Conservation (phyloP, 2,113 vertebrate genomes). For the Tupaia tana region DNA sequence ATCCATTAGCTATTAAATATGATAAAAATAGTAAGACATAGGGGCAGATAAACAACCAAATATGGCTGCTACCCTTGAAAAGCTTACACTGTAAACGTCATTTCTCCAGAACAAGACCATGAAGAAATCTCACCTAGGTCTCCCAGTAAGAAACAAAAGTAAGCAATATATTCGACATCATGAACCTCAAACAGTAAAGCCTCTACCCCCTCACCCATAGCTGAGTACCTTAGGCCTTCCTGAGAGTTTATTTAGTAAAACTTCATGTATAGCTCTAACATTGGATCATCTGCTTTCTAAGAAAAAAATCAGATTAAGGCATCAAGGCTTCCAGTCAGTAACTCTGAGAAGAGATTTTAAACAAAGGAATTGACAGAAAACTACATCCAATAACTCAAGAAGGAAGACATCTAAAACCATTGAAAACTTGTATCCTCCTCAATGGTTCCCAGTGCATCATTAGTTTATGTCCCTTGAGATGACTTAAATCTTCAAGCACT, state of each 20-base stretch:
- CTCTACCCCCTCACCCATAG: background rate
- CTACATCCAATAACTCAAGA: background rate
- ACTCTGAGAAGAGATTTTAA: background rate
- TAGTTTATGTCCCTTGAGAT: background rate
- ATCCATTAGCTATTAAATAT: background rate
- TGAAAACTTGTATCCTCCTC: background rate
- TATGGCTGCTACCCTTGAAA: background rate
- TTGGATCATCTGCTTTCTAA: background rate
- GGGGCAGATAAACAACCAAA: background rate
- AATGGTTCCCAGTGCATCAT: background rate
- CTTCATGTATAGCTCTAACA: background rate
- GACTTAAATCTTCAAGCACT: background rate
- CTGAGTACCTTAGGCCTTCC: background rate
- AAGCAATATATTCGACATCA: background rate
- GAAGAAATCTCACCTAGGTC: background rate
- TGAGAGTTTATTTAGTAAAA: background rate
- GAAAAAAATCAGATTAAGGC: background rate
- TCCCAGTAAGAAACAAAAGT: background rate
- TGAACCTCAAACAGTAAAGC: background rate
- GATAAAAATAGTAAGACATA: background rate
- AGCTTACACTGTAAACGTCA: background rate
- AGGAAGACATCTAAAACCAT: background rate
- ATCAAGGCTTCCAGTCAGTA: background rate
- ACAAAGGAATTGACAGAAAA: constrained; percentile 19
- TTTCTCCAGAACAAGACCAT: background rate